Base-by-base conservation (phyloP, 2,797 vertebrate species). In the Salmo trutta region DNA sequence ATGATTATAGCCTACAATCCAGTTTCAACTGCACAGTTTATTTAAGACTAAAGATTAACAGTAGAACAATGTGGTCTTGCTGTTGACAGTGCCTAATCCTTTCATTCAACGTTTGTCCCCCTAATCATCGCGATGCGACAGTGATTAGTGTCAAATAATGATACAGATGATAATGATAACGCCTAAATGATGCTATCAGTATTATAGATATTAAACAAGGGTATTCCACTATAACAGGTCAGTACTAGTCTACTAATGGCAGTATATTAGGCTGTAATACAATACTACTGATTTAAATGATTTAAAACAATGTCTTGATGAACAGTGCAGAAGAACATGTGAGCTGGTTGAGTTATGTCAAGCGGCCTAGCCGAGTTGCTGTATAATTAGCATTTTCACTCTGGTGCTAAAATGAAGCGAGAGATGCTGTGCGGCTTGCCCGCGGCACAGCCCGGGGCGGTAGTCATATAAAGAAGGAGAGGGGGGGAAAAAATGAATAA, bases 301-400 rank as follows among this genome's bases (percentile, higher is more conserved):
- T 78, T 59, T 74, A 75, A 74, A 75, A 64, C 75, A 71, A 62
- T 70, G 56, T 68, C 31, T 69, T 33, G 54, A 53, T 59, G 72
- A 81, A 83, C 59, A 81, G 75, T 78, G 77, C 36, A 76, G 79
- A 73, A 81, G 71, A 87, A 85, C 77, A 82, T 78, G 84, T 81
- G 83, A 80, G 79, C 79, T 84, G 79, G 81, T 62, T 81, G 81
- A 84, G 79, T 84, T 81, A 79, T 82, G 83, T 85, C 78, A 81
- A 82, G 82, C 80, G 79, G n/a, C 59, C n/a, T 21, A 62, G 80
- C 81, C 75, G 62, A 78, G 84, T 84, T 81, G 84, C 83, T 80
- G 77, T 84, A 85, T 87, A 88, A 95, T 96, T 95, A 95, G 94
- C 95, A 95, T 95, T 95, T 95, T 94, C 92, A 94, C 93, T 92